Conservation (phyloP, 2,797 vertebrate species). For the Muscicapa striata region DNA sequence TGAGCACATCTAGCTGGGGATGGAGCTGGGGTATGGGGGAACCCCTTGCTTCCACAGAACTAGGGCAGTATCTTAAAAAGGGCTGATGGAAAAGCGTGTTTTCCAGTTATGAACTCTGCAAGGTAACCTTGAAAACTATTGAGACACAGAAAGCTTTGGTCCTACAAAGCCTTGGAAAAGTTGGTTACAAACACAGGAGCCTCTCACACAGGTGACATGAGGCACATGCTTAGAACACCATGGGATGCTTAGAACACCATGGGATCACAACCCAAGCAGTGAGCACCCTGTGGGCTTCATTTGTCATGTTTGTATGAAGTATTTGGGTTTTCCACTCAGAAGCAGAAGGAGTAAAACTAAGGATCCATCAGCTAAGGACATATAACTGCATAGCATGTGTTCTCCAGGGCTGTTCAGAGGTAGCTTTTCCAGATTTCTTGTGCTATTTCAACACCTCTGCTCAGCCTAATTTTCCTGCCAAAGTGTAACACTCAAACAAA, state of each 20-base stretch:
- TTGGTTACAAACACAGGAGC: background rate
- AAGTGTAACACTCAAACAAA: constrained; percentile 59
- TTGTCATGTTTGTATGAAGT: rapidly evolving
- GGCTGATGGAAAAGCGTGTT: rapidly evolving
- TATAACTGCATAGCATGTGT: background rate
- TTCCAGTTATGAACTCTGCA: background rate
- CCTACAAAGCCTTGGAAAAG: background rate
- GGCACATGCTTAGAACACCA: rapidly evolving
- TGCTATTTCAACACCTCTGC: constrained; percentile 29
- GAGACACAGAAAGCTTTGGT: background rate
- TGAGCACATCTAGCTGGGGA: background rate
- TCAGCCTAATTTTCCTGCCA: constrained; percentile 47
- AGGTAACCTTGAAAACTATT: background rate
- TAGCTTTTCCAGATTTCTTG: background rate
- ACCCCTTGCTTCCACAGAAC: background rate
- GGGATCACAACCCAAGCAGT: background rate
- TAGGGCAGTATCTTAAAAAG: background rate
- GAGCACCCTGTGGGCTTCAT: rapidly evolving
- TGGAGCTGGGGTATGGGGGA: background rate
- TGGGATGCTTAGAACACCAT: rapidly evolving
- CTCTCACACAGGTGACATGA: background rate
- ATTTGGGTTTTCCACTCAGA: background rate
- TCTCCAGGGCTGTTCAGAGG: background rate
- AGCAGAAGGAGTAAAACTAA: background rate
- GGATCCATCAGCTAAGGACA: background rate